phyloP scores from a whole-genome alignment of 1,140 invertebrate species.

The Zaprionus africanus region DNA sequence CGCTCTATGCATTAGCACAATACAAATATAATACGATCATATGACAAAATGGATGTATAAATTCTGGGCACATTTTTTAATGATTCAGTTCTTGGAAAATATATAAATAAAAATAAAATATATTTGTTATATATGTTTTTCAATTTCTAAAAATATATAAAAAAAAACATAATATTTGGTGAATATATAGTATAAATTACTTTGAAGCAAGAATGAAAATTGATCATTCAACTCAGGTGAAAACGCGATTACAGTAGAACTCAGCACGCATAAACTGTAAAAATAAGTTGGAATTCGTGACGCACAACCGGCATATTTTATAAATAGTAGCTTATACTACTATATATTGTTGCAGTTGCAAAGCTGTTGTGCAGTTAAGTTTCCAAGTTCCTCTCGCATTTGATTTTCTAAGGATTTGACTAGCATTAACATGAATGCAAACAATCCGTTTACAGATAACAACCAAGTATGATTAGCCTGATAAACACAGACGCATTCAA shows the following conservation, averaged over 20 bases:
- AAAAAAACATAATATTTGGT: no score
- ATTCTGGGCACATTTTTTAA: background rate
- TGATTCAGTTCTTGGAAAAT: background rate
- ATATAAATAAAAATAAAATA: no score
- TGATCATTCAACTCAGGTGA: background rate
- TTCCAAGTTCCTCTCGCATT: background rate
- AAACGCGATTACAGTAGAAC: background rate
- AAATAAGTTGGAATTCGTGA: background rate
- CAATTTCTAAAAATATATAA: no score
- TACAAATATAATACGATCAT: background rate
- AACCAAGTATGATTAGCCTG: background rate
- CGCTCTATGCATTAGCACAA: background rate
- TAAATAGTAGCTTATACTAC: background rate
- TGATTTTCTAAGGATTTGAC: background rate
- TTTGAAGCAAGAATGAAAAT: no score
- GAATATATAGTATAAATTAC: background rate
- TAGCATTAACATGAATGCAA: slow-evolving; percentile 2
- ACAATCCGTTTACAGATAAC: background rate
- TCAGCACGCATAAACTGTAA: background rate
- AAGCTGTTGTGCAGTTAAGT: background rate
- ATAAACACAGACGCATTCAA: background rate
- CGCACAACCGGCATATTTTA: background rate
- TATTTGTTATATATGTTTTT: no score
- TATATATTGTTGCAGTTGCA: background rate
- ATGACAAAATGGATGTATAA: background rate